Evolutionary conservation across 2,797 vertebrate species (phyloP).

Genomic region (Synanceia verrucosa): DNA sequence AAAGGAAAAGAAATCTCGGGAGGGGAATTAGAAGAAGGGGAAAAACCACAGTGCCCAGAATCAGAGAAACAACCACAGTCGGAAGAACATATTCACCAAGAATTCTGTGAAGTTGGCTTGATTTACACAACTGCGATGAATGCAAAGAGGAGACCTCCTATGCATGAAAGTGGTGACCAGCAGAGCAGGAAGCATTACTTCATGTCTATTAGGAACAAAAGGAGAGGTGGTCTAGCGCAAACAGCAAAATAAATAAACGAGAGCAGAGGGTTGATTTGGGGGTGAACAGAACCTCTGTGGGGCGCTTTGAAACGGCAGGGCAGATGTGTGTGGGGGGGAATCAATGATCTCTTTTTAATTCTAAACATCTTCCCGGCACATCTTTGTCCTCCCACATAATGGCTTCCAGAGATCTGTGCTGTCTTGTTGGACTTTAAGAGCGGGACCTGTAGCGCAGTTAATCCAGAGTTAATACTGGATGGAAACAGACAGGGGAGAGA

Average conservation of each 20-base stretch:
- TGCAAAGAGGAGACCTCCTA: slow-evolving; percentile 26
- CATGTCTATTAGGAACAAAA: slow-evolving; percentile 53
- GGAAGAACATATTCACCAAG: slow-evolving; percentile 24
- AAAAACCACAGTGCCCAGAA: slow-evolving; percentile 31
- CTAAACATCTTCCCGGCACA: slow-evolving; percentile 43
- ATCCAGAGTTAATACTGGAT: background rate
- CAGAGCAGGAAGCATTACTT: slow-evolving; percentile 54
- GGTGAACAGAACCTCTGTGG: slow-evolving; percentile 41
- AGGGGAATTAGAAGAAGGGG: slow-evolving; percentile 1
- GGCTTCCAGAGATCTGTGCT: slow-evolving; percentile 52
- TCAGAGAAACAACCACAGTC: slow-evolving; percentile 41
- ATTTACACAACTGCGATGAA: slow-evolving; percentile 37
- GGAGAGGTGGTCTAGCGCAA: slow-evolving; percentile 27
- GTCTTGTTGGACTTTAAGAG: slow-evolving; percentile 1
- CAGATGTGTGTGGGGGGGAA: slow-evolving; percentile 42
- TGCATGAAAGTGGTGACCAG: slow-evolving; percentile 14
- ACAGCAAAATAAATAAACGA: slow-evolving; percentile 41
- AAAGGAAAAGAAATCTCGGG: background rate
- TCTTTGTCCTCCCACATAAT: slow-evolving; percentile 44
- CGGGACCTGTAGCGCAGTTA: background rate
- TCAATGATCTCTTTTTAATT: slow-evolving; percentile 44
- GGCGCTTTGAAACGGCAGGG: slow-evolving; percentile 13
- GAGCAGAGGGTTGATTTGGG: slow-evolving; percentile 36
- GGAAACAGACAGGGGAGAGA: background rate
- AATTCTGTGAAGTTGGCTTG: slow-evolving; percentile 42